Conservation (phyloP, 2,797 vertebrate genomes). For the Echeneis naucrates region DNA sequence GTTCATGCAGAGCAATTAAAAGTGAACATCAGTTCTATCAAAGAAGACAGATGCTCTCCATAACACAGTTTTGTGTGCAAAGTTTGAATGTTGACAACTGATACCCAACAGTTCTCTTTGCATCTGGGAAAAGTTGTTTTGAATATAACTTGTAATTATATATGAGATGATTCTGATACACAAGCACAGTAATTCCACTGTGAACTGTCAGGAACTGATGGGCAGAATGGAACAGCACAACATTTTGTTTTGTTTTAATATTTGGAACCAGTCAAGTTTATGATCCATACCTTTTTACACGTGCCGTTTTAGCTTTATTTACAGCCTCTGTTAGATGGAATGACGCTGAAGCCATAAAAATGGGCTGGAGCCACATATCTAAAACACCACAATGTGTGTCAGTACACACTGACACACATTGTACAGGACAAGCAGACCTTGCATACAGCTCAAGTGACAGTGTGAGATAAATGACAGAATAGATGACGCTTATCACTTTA, state of each 20-base stretch:
- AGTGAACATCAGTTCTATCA: too few species aligned
- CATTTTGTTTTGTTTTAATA: background rate
- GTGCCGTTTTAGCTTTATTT: background rate
- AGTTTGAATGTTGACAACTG: conserved; percentile 9
- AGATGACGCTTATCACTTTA: conserved; percentile 21
- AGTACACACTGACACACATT: background rate
- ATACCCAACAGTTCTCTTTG: background rate
- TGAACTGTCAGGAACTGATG: background rate
- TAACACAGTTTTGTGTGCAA: background rate
- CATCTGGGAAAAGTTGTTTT: background rate
- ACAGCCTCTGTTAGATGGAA: background rate
- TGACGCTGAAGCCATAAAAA: background rate
- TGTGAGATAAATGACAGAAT: conserved; percentile 17
- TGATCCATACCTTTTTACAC: background rate
- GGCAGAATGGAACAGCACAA: background rate
- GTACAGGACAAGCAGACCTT: conserved; percentile 17
- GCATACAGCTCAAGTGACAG: background rate
- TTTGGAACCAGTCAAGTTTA: background rate
- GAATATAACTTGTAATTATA: conserved; percentile 7
- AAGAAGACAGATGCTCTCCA: too few species aligned
- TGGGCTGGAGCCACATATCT: background rate
- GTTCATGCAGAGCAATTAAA: background rate
- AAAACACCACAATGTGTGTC: background rate
- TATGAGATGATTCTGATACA: too few species aligned
- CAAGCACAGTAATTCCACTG: background rate